Base-by-base conservation (phyloP, 2,113 vertebrate species). In the Cyrtonyx montezumae region DNA sequence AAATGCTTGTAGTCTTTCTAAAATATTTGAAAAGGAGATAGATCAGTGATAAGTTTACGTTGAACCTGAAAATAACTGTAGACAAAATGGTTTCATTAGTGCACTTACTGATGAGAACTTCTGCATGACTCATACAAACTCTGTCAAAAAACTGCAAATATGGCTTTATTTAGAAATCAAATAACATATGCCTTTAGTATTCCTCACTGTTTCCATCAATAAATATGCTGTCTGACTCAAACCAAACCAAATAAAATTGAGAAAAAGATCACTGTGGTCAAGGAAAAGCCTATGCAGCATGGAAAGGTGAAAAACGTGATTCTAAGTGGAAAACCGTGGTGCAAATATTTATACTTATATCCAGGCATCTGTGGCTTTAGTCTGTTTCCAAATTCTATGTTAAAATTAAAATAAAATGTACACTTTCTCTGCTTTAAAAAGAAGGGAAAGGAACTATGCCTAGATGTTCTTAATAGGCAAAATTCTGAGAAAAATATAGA, bases 301-400 rank as follows among this genome's bases (percentile, higher is more conserved):
- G 59, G 58, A 84, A 79, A 61, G 6, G 8, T 81, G 32, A 87
- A 92, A 91, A 81, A 93, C 46, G 17, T 3, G 45, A 40, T 61
- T 68, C 2, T 4, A 43, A 82, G 4, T 58, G 32, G 75, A 94
- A 92, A 68, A 82, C 26, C 11, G 43, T 58, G 58, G 51, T 88
- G 53, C 34, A 92, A 94, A 92, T 78, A 93, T 84, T 80, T 86
- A 28, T 77, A 51, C 43, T 81, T 81, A 67, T 92, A 91, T 76
- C 43, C 62, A 81, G 62, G 10, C 34, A 90, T 86, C 37, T 21
- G 8, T 59, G 51, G 8, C 56, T 92, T 94, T 78, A 78, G 6
- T 74, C 51, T 70, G 34, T 55, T 93, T 93, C 84, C 87, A 94
- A 2, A 13, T 63, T 83, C 45, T 49, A 65, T 3, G 23, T 76